Base-by-base conservation (phyloP, 2,888 invertebrate genomes). In the Iselma pallidipennis region DNA sequence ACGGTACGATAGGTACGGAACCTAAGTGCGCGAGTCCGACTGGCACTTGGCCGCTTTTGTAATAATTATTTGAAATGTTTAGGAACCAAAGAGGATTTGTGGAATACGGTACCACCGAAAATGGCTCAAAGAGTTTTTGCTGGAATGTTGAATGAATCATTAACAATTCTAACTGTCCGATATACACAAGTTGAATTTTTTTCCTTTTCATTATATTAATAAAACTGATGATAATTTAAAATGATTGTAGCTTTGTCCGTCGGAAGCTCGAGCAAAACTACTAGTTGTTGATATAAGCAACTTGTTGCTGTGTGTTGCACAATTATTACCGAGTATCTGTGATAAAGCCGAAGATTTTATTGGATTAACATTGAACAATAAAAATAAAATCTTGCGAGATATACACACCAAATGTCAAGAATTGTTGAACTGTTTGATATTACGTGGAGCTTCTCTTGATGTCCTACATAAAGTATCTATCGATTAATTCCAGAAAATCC, bases 51-150 rank as follows among this genome's bases (percentile, higher is more conserved):
- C n/a, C n/a, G n/a, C n/a, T n/a, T n/a, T n/a, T n/a, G n/a, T n/a
- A n/a, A n/a, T n/a, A n/a, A n/a, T n/a, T 23, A 55, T 31, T 51
- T 51, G 26, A 16, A 26, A 16, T 49, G 48, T 82, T 59, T 74
- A 88, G 93, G 92, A 4, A 91, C 91, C 33, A 88, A 87, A 74
- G 87, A 91, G 70, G 92, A 94, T 81, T 82, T 94, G 37, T 94
- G 94, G 94, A 91, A 89, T 71, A 92, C 92, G 0, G 92, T 94
- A n/a, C 93, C 94, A 0, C 94, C 94, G 0, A 89, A 91, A 78
- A 92, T 93, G 89, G 93, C 94, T 0, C 92, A 93, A 75, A 85
- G 93, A 68, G 90, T 94, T 54, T 91, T 92, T 72, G 88, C 91
- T 2, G 94, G 93, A 3, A 92, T 94, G 89, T 82, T 94, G 0